These are phyloP conservation scores for Otocyon megalotis DNA, from an alignment of 2,113 vertebrate species.

Conservation along the genomic window DNA sequence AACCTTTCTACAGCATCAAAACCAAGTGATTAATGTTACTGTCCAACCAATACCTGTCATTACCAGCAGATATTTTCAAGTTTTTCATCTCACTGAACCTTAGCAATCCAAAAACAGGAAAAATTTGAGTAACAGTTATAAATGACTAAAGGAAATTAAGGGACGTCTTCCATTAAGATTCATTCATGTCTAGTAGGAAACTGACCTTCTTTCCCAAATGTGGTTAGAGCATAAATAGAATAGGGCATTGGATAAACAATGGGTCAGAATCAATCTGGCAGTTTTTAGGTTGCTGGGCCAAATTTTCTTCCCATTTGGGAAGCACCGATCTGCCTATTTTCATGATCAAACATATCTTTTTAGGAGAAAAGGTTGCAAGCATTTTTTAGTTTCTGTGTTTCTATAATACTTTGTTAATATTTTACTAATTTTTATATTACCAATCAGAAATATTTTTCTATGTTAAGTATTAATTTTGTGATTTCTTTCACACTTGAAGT, in stretches of 20 bases:
- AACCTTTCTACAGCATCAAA: background rate
- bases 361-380: background rate
- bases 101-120: background rate
- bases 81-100: background rate
- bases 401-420: background rate
- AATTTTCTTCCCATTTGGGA: background rate
- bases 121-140: background rate
- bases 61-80: constrained; percentile 12
- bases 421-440: background rate
- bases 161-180: background rate
- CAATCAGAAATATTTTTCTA: background rate
- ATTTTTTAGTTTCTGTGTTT: background rate
- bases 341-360: background rate
- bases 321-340: background rate
- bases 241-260: background rate
- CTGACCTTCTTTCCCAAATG: background rate
- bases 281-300: background rate
- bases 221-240: background rate
- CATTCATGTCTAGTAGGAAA: background rate
- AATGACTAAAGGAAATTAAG: constrained; percentile 28
- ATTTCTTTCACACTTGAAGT: background rate
- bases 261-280: background rate
- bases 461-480: constrained; percentile 25
- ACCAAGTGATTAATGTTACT: background rate
- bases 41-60: background rate